Conservation (phyloP, 2,113 vertebrate genomes). For the Falco punctatus region DNA sequence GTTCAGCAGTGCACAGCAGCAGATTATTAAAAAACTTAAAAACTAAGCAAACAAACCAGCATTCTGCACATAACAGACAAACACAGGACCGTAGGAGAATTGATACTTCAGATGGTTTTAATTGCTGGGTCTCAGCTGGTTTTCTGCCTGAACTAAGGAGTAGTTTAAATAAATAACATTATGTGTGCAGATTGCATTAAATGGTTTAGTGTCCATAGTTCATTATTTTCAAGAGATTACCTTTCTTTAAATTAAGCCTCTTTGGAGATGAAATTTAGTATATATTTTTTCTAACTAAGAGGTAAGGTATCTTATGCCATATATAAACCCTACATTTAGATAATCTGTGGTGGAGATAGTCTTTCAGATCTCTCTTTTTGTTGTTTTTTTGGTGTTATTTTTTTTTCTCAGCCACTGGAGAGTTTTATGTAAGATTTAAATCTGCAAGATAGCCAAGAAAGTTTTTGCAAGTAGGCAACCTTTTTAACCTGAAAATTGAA, state of each 20-base stretch:
- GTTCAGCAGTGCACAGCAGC: conserved; percentile 29
- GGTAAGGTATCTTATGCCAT: not conserved
- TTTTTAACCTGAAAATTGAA: not conserved
- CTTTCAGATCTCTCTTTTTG: not conserved
- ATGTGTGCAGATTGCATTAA: conserved; percentile 1
- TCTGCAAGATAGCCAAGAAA: not conserved
- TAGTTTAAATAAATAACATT: conserved; percentile 12
- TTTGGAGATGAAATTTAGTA: not conserved
- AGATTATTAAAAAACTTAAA: conserved; percentile 21
- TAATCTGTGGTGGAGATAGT: not conserved
- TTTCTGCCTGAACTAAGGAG: conserved; percentile 59
- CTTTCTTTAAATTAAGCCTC: not conserved
- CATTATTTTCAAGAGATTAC: not conserved
- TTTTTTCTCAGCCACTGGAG: not conserved
- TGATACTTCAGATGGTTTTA: conserved; percentile 63
- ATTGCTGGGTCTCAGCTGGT: conserved; percentile 68
- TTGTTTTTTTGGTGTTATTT: not conserved
- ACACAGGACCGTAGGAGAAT: conserved; percentile 11
- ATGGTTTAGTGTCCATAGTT: not conserved
- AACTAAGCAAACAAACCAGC: conserved; percentile 34
- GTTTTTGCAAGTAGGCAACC: not conserved
- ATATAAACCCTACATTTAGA: not conserved
- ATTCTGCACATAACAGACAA: not conserved
- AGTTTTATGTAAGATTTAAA: not conserved
- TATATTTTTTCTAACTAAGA: not conserved